phyloP scores from a whole-genome alignment of 2,113 vertebrate genomes.

The Trematomus loennbergii region DNA sequence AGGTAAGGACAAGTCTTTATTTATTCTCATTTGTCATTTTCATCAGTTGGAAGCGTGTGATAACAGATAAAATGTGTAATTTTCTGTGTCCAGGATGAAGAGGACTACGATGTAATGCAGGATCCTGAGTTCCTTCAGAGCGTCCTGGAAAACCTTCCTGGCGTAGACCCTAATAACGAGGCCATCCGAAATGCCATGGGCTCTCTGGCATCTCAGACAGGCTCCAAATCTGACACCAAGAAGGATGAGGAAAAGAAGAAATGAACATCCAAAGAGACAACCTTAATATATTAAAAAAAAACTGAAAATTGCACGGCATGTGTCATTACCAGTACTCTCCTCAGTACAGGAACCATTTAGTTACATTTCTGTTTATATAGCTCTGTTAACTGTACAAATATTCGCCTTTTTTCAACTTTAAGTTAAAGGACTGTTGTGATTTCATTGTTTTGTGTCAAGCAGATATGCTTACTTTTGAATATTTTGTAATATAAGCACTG shows the following conservation, averaged over 20 bases:
- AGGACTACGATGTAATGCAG: slow-evolving; percentile 98
- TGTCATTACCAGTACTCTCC: slow-evolving; percentile 43
- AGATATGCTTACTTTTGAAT: slow-evolving; percentile 37
- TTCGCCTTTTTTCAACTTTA: slow-evolving; percentile 31
- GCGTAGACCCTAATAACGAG: slow-evolving; percentile 97
- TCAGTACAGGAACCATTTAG: slow-evolving; percentile 3
- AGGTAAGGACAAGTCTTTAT: slow-evolving; percentile 51
- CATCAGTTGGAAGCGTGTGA: slow-evolving; percentile 69
- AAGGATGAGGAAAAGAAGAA: slow-evolving; percentile 91
- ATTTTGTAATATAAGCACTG: slow-evolving; percentile 56
- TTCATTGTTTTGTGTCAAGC: slow-evolving; percentile 60
- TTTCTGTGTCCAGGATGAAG: slow-evolving; percentile 88
- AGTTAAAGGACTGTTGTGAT: slow-evolving; percentile 66
- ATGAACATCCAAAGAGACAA: slow-evolving; percentile 57
- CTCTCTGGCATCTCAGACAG: slow-evolving; percentile 87
- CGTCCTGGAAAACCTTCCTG: slow-evolving; percentile 95
- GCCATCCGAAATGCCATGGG: slow-evolving; percentile 98
- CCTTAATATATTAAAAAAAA: slow-evolving; percentile 27
- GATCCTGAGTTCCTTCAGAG: slow-evolving; percentile 98
- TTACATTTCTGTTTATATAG: slow-evolving; percentile 35
- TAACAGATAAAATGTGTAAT: not conserved
- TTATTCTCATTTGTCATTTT: not conserved
- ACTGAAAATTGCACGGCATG: slow-evolving; percentile 48
- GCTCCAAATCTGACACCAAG: slow-evolving; percentile 87
- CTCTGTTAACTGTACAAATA: slow-evolving; percentile 38